Evolutionary conservation across 2,113 vertebrate genomes (phyloP).

Genomic region (Melanostigma gelatinosum): DNA sequence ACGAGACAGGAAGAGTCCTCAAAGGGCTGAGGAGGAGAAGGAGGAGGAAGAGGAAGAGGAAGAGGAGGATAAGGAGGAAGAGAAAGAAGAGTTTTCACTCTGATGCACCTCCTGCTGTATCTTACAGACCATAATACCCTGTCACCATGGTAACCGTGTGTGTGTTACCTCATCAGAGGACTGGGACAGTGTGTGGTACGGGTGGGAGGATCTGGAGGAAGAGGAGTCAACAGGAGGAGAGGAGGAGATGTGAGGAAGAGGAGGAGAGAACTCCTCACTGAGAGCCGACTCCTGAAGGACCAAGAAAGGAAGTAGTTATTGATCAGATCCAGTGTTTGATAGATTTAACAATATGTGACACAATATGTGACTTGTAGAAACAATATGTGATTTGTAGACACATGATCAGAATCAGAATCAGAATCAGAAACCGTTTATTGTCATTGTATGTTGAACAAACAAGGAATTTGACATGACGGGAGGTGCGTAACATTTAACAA

Average conservation of each 20-base stretch:
- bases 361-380: too few relatives aligned
- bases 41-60: background rate
- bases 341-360: too few relatives aligned
- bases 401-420: too few relatives aligned
- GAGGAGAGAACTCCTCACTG: conserved; percentile 89
- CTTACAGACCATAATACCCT: too few relatives aligned
- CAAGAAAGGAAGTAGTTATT: background rate
- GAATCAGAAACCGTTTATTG: too few relatives aligned
- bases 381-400: too few relatives aligned
- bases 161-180: conserved; percentile 89
- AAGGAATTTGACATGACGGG: too few relatives aligned
- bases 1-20: conserved; percentile 83
- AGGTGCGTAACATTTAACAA: too few relatives aligned
- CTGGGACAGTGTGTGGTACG: conserved; percentile 91
- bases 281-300: conserved; percentile 88
- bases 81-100: too few relatives aligned
- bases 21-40: conserved; percentile 76
- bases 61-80: too few relatives aligned
- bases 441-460: too few relatives aligned
- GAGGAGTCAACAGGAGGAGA: conserved; percentile 73
- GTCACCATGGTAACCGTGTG: background rate
- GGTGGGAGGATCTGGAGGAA: conserved; percentile 86
- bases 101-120: too few relatives aligned
- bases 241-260: conserved; percentile 79
- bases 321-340: background rate